These are phyloP conservation scores for Aplidium turbinatum DNA, from an alignment of 23 tunicate genomes.

Conservation along the genomic window DNA sequence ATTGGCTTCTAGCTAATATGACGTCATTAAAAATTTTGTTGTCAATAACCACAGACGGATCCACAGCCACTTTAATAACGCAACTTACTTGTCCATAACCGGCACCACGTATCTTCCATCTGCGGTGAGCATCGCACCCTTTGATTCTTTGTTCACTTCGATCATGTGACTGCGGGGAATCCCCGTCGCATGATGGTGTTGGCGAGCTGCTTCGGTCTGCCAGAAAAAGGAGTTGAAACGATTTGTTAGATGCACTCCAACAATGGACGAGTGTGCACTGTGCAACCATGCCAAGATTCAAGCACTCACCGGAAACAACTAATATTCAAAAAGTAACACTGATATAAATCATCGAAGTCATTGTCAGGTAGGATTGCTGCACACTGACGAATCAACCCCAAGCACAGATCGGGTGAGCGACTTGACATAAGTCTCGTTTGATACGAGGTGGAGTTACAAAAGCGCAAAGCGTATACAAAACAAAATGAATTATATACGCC, in stretches of 20 bases:
- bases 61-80: background rate
- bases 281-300: too few relatives aligned
- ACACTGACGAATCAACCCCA: too few relatives aligned
- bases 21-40: too few relatives aligned
- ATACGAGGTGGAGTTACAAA: background rate
- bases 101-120: slow-evolving; percentile 96
- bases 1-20: too few relatives aligned
- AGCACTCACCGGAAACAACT: too few relatives aligned
- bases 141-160: slow-evolving; percentile 66
- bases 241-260: too few relatives aligned
- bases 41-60: too few relatives aligned
- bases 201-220: slow-evolving; percentile 32
- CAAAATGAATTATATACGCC: too few relatives aligned
- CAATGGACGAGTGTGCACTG: too few relatives aligned
- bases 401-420: too few relatives aligned
- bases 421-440: too few relatives aligned
- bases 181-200: slow-evolving; percentile 77
- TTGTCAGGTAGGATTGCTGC: too few relatives aligned
- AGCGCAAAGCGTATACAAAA: background rate
- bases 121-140: slow-evolving; percentile 78
- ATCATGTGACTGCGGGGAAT: slow-evolving; percentile 93
- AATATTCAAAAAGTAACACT: background rate
- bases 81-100: slow-evolving; percentile 81
- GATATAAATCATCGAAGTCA: background rate
- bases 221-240: background rate